Base-by-base conservation (phyloP, 1,140 invertebrate genomes). In the Bombus turneri region DNA sequence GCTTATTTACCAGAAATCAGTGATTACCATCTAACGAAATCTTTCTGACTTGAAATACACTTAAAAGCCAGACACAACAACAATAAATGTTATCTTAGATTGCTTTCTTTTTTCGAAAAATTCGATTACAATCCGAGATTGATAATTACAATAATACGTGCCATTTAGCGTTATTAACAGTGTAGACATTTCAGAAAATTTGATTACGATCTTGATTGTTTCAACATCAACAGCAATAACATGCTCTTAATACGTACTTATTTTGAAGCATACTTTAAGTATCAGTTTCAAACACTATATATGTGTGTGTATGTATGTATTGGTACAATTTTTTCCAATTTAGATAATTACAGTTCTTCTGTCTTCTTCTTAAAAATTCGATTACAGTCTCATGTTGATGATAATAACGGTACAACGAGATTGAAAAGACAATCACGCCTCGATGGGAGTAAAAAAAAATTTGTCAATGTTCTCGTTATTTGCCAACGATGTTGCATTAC, bases 391-490 rank as follows among this genome's bases (percentile, higher is more conserved):
- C 59, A 0, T n/a, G 28, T 62, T 12, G 28, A 62, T 13, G 15
- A 66, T 34, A 34, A 68, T 13, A n/a, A 39, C 18, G 34, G 22
- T 25, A 10, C 4, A 34, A 34, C 64, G 64, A 66, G 15, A 66
- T 66, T 66, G 4, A 8, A 4, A 47, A 31, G n/a, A 41, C 9
- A 31, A 47, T 22, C 31, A 34, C 13, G 8, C 28, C 31, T 41
- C n/a, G 34, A 25, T 12, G 62, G 1, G 8, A 43, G 28, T 25
- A n/a, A 37, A 37, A 41, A 39, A 43, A 13, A 71, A 79, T n/a
- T 37, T 31, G 28, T 68, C 37, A 53, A 39, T n/a, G n/a, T 71
- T 64, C 47, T 53, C 43, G 68, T 80, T 81, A 85, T 81, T 74
- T 80, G 39, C 28, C 47, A 41, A 64, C 28, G 78, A 57, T 47